Evolutionary conservation across 2,113 vertebrate species (phyloP), one percentile per base, ranked within the genome.

Genomic region (Trogon surrucura): DNA sequence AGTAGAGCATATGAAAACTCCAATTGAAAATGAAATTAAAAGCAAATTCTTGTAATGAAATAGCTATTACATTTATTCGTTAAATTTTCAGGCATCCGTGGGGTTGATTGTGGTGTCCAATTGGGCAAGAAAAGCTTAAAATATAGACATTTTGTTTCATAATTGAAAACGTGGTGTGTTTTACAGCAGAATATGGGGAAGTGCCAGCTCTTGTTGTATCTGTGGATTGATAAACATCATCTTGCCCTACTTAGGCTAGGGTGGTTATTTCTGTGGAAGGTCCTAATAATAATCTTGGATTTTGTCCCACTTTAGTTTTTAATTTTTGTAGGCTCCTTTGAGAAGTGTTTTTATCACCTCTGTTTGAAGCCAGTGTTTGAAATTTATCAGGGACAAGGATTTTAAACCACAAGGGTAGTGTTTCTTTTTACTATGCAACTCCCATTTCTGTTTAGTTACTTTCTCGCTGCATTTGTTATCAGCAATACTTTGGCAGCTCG

Each of bases 381-480:
- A 71, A 67, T 62, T 88, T 88, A 38, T 70, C 17, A 48, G 32
- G 13, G 25, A 89, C 22, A 64, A 87, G 18, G 32, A 29, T 18
- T 66, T 82, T 2, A 61, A 48, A 60, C 57, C 34, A n/a, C 11
- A 18, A 25, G 6, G 32, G 10, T 81, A 30, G 17, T 0, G 0
- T 62, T 89, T 84, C 4, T 60, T 77, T 71, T 54, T 70, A 27
- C 27, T 0, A 0, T 57, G 6, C 54, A 62, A 13, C 21, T 83
- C 26, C 15, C 16, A 10, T 20, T 41, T 71, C 34, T 72, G 4
- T 91, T 67, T 29, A 87, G 44, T 15, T 54, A 17, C 51, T 85
- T 73, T 84, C 29, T 67, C 2, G 0, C 26, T 5, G 4, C 2
- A 1, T 78, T 69, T 70, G 30, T 58, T 78, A 44, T 4, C 30